Evolutionary conservation across 1,140 invertebrate genomes (phyloP).

Genomic region (Diplogasteroides magnus): DNA sequence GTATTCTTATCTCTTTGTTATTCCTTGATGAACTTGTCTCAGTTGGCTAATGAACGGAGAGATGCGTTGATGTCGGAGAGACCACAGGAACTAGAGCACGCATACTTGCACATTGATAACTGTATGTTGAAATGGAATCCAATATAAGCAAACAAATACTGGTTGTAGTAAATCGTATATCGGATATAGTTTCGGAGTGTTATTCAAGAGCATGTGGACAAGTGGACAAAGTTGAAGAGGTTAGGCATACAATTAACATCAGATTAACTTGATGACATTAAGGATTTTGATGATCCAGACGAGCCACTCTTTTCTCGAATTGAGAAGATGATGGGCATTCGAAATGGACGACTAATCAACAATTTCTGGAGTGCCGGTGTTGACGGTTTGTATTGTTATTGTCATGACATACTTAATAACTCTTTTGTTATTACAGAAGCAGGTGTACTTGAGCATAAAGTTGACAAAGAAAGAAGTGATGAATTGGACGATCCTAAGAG

Average conservation of each 20-base stretch:
- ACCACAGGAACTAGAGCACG: neutral
- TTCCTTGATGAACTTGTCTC: too few species aligned
- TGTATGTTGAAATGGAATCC: slow-evolving; percentile 4
- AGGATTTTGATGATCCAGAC: neutral
- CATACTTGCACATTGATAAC: slow-evolving; percentile 23
- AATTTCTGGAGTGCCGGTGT: slow-evolving; percentile 18
- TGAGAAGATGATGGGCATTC: slow-evolving; percentile 11
- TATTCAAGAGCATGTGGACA: too few species aligned
- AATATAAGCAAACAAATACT: neutral
- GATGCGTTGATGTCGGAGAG: neutral
- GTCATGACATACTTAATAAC: neutral
- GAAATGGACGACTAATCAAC: slow-evolving; percentile 13
- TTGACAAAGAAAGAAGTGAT: neutral
- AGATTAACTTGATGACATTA: too few species aligned
- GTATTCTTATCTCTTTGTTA: too few species aligned
- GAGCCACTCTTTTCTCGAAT: neutral
- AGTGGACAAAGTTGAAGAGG: neutral
- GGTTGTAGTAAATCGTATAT: neutral
- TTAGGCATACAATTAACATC: too few species aligned
- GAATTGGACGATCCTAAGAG: neutral
- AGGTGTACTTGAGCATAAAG: neutral
- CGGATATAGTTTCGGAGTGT: too few species aligned
- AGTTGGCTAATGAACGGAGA: neutral
- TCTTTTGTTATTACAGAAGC: slow-evolving; percentile 6
- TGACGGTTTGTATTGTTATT: slow-evolving; percentile 1